Conservation (phyloP, 1,140 invertebrate genomes). For the Bicyclus anynana region DNA sequence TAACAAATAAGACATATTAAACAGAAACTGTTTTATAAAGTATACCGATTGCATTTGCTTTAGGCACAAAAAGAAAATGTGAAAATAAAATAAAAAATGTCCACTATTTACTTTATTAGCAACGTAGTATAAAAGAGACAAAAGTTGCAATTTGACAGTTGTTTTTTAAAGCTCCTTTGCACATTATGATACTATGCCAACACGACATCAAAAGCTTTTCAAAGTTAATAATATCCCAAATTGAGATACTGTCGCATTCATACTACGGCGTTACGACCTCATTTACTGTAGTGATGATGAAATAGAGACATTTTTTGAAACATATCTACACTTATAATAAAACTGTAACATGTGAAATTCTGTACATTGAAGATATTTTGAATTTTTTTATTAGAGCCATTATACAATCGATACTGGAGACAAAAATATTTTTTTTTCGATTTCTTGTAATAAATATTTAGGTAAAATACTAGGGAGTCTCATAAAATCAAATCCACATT, state of each 20-base stretch:
- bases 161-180: background rate
- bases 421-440: too few species aligned
- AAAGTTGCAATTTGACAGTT: background rate
- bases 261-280: background rate
- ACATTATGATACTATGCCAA: background rate
- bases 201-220: background rate
- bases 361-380: too few species aligned
- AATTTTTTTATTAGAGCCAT: too few species aligned
- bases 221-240: background rate
- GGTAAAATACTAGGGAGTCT: too few species aligned
- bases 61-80: background rate
- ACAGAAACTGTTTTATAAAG: too few species aligned
- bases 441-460: too few species aligned
- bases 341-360: too few species aligned
- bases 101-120: background rate
- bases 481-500: too few species aligned
- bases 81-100: background rate
- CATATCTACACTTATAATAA: too few species aligned
- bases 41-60: too few species aligned
- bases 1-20: too few species aligned
- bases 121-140: background rate
- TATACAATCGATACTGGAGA: too few species aligned
- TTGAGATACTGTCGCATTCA: background rate
- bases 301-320: background rate
- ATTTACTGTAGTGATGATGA: background rate